Percentiles rank a stretch among this genome's conserved stretches.
These are phyloP conservation scores for Bubalus kerabau DNA, from an alignment of 2,113 vertebrate genomes.

Conservation along the genomic window DNA sequence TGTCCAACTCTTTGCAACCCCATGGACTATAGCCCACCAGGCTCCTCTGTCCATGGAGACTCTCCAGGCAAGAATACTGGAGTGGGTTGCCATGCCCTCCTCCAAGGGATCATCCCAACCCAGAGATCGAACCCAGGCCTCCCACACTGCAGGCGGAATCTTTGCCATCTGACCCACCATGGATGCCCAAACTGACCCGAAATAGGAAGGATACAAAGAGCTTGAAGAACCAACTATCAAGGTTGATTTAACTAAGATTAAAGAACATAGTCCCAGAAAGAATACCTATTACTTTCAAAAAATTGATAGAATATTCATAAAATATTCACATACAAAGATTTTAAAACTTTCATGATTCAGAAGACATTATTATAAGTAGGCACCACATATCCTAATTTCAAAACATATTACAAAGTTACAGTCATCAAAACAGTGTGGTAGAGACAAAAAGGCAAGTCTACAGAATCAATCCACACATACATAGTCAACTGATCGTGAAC, in stretches of 20 bases:
- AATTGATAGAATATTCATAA: neutral
- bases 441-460: neutral
- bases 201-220: neutral
- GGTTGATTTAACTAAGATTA: neutral
- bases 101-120: neutral
- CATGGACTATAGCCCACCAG: neutral
- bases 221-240: neutral
- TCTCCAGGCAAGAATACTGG: neutral
- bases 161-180: neutral
- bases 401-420: neutral
- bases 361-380: neutral
- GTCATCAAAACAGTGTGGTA: neutral
- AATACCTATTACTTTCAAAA: neutral
- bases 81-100: neutral
- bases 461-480: neutral
- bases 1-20: neutral
- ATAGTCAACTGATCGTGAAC: neutral
- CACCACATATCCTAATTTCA: neutral
- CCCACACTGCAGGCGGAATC: neutral
- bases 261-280: neutral
- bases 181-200: neutral
- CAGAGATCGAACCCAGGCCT: neutral
- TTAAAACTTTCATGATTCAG: neutral
- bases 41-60: neutral
- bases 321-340: neutral